Evolutionary conservation across 30 jellyfish, hydroid and myxozoan genomes (phyloP).

Genomic region (Aurelia sp.): DNA sequence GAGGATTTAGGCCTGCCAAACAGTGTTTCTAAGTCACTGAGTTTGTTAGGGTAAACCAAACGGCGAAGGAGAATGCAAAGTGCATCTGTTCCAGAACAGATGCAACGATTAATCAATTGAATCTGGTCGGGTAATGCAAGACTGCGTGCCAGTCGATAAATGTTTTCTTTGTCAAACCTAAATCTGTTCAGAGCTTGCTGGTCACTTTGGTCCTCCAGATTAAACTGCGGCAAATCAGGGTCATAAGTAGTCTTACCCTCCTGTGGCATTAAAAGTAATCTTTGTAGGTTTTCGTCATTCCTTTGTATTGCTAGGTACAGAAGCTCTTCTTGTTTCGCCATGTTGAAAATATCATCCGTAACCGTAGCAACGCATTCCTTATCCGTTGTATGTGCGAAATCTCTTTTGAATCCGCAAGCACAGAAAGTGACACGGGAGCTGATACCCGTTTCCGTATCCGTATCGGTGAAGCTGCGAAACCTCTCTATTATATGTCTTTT

Average conservation of each 20-base stretch:
- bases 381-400: too few relatives aligned
- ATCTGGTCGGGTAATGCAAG: background rate
- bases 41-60: constrained; percentile 1
- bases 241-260: background rate
- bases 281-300: background rate
- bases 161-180: too few relatives aligned
- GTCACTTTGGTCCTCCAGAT: background rate
- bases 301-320: background rate
- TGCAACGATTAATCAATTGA: constrained; percentile 1
- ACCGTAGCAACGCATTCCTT: too few relatives aligned
- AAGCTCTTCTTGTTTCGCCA: too few relatives aligned
- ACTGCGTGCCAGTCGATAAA: too few relatives aligned
- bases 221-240: background rate
- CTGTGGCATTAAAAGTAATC: background rate
- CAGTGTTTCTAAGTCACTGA: constrained; percentile 8
- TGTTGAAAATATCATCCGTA: too few relatives aligned
- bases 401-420: too few relatives aligned
- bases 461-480: too few relatives aligned
- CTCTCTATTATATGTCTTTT: too few relatives aligned
- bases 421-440: too few relatives aligned
- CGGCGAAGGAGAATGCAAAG: constrained; percentile 8
- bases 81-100: constrained; percentile 23
- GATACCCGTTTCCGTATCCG: too few relatives aligned
- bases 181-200: too few relatives aligned
- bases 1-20: constrained; percentile 20